Conservation (phyloP, 64 coral and sea anemone genomes). For the Anthopleura sola region DNA sequence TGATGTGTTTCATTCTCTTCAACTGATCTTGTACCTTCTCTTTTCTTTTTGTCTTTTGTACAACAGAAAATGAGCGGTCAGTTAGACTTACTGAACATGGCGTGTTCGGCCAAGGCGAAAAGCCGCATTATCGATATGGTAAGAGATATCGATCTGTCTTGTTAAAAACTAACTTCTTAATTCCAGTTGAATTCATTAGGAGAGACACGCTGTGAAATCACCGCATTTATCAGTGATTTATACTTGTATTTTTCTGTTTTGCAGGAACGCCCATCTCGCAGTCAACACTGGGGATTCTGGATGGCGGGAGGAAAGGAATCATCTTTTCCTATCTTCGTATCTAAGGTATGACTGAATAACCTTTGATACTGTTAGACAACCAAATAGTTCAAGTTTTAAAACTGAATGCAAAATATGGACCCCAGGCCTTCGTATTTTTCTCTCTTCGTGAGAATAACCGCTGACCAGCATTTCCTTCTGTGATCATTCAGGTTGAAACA, state of each 20-base stretch:
- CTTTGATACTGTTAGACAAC: no score
- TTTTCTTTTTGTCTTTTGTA: background rate
- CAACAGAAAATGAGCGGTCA: constrained; percentile 84
- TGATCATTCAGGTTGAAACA: constrained; percentile 11
- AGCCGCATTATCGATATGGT: constrained; percentile 69
- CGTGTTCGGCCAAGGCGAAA: constrained; percentile 89
- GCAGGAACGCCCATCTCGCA: constrained; percentile 67
- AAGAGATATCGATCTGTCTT: constrained; percentile 2
- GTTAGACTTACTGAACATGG: constrained; percentile 78
- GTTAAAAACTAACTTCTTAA: no score
- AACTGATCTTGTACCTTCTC: background rate
- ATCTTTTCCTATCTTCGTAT: constrained; percentile 84
- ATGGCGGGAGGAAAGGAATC: constrained; percentile 84
- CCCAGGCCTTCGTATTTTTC: no score
- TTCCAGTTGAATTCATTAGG: no score
- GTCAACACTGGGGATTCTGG: constrained; percentile 67
- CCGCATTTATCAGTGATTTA: no score
- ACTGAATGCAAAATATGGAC: no score
- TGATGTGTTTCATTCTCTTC: no score
- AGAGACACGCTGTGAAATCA: no score
- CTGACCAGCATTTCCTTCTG: background rate
- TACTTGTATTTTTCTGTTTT: background rate
- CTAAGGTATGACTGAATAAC: constrained; percentile 54
- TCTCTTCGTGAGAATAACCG: no score
- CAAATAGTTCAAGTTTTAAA: no score